Percentiles rank a stretch among this genome's conserved stretches.
Evolutionary conservation across 2,797 vertebrate species (phyloP).

Genomic region (Gymnothorax javanicus): DNA sequence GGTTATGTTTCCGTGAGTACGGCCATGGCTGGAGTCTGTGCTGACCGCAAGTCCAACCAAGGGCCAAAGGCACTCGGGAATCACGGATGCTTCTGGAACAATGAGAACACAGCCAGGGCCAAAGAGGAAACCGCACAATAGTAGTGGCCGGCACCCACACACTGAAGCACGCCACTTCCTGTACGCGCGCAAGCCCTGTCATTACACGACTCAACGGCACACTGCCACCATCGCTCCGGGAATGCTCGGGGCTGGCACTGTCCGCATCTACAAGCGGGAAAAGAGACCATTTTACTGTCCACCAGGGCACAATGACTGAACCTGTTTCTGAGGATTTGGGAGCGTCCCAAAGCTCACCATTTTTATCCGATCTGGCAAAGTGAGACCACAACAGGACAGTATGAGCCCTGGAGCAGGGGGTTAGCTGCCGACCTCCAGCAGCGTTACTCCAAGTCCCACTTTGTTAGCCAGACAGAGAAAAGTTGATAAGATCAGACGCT

Average conservation of each 20-base stretch:
- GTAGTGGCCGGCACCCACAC: background rate
- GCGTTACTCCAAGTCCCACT: background rate
- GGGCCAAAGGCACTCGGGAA: background rate
- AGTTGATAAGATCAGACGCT: background rate
- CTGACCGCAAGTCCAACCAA: background rate
- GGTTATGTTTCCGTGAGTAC: background rate
- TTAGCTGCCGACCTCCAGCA: background rate
- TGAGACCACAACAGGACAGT: constrained; percentile 11
- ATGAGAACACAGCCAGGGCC: background rate
- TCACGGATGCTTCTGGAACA: constrained; percentile 13
- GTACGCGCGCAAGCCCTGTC: background rate
- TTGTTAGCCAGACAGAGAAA: background rate
- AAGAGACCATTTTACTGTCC: background rate
- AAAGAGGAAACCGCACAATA: background rate
- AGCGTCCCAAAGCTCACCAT: background rate
- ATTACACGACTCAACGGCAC: background rate
- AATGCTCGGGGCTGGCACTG: background rate
- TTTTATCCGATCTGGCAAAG: background rate
- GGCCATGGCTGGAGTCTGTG: background rate
- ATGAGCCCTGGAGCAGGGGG: background rate
- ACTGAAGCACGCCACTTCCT: background rate
- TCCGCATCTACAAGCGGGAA: background rate
- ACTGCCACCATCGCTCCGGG: background rate
- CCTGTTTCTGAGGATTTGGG: background rate
- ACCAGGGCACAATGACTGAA: background rate